Evolutionary conservation across 2,888 invertebrate genomes (phyloP).

Genomic region (Keiferia lycopersicella): DNA sequence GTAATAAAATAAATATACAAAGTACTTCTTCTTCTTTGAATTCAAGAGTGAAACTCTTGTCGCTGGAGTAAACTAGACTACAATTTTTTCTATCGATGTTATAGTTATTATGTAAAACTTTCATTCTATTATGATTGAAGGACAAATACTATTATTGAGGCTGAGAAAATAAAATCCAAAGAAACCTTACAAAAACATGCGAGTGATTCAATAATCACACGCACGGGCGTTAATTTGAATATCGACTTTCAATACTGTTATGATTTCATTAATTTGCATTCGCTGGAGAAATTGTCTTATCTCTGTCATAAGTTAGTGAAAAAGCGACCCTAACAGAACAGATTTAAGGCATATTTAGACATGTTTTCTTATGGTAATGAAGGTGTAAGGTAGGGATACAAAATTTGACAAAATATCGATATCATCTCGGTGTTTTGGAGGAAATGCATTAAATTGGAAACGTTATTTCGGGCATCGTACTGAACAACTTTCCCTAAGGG

Average conservation of each 20-base stretch:
- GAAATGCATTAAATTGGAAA: too few relatives aligned
- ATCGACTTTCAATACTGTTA: conserved; percentile 55
- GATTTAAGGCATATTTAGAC: conserved; percentile 12
- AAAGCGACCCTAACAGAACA: conserved; percentile 8
- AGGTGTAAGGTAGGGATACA: conserved; percentile 38
- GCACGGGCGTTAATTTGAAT: conserved; percentile 23
- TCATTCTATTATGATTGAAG: conserved; percentile 1
- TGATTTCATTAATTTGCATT: conserved; percentile 58
- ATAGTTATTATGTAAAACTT: background rate
- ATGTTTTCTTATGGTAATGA: conserved; percentile 42
- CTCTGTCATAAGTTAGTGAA: background rate
- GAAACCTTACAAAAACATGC: background rate
- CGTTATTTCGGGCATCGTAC: too few relatives aligned
- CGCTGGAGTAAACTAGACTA: too few relatives aligned
- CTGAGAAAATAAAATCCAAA: conserved; percentile 4
- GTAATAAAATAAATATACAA: too few relatives aligned
- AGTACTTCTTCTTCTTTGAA: too few relatives aligned
- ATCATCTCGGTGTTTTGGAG: too few relatives aligned
- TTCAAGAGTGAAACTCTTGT: too few relatives aligned
- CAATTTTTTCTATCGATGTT: background rate
- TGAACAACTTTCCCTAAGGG: too few relatives aligned
- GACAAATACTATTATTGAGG: background rate
- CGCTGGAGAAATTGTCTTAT: conserved; percentile 29
- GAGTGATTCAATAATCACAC: conserved; percentile 15
- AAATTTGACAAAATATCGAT: too few relatives aligned